Evolutionary conservation across 2,888 invertebrate species (phyloP), one percentile per base, ranked within the genome.

Genomic region (Parnassius apollo): DNA sequence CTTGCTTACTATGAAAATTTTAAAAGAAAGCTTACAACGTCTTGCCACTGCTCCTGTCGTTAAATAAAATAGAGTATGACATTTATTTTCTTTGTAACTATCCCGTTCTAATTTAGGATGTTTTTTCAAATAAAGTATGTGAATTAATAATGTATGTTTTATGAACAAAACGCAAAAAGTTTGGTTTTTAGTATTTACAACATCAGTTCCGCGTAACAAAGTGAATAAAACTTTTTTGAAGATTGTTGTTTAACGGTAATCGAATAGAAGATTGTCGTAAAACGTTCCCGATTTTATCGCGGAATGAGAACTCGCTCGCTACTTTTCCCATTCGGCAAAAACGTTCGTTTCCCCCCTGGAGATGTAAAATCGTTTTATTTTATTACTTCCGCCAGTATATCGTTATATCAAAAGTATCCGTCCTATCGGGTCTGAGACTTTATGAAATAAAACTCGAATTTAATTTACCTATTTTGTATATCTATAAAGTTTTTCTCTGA

Each of bases 281-380:
- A 91, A 88, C 84, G 90, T 86, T 87, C 82, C 83, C 79, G 91
- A 91, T 91, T 91, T 91, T 89, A 91, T 91, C 90, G 84, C 81
- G 76, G 82, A 89, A 90, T 87, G 90, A 90, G 89, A 89, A 90
- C 86, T 88, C 83, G 88, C 89, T 81, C 77, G 88, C 87, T 85
- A 91, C 86, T 89, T 89, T 89, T 86, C 87, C 87, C 86, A 88
- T 91, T 91, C 85, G 83, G 84, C 86, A 89, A 89, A 91, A 90
- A 89, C 87, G 87, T 84, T 86, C 86, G 81, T 83, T 85, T 86
- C 87, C 88, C 88, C 88, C 88, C 85, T 82, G 81, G 83, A 88
- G 89, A 91, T 90, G 91, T 91, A 89, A 91, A 91, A 91, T 90
- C 89, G 90, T 91, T 91, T 91, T 89, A 91, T 91, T 91, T 90